Evolutionary conservation across 2,797 vertebrate genomes (phyloP), one percentile per base, ranked within the genome.

Genomic region (Karalla daura): DNA sequence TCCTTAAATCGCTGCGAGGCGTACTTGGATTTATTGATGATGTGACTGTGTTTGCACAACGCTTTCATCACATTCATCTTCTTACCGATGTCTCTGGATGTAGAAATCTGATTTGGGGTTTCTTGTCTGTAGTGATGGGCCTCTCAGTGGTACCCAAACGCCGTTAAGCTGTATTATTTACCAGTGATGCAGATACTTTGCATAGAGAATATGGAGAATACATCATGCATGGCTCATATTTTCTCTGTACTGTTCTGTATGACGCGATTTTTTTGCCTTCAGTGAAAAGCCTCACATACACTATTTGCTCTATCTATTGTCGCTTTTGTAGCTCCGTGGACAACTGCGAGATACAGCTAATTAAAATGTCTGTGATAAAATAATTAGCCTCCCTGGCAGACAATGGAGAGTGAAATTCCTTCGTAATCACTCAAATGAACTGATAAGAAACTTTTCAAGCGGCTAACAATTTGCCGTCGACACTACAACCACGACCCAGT

Each of bases 341-440:
- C 82, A 88, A 88, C 78, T 82, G 65, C 62, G 83, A 92, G 90
- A 92, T 90, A 86, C 75, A 86, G 89, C 84, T 92, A 94, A 94
- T 94, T 94, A 92, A 92, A 92, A 92, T 87, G 88, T 84, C 41
- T 76, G 64, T 90, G 90, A 92, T 93, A 91, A 93, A 94, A 93
- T 94, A 93, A 94, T 95, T 94, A 93, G 87, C 83, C 78, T 89
- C 68, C 76, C 64, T 74, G 58, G 76, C 84, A 92, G 81, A 93
- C 88, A 92, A 92, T 85, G 79, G 82, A 63, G 70, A 87, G 58
- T 77, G 67, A 86, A 88, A 85, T 88, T 84, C 63, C 85, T 84
- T 86, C 65, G 47, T 86, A 81, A 92, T 92, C 80, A 73, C 84
- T 86, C 74, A 88, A 90, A 87, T 80, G 63, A 80, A 87, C 62